phyloP scores from a whole-genome alignment of 35 echinoderm and acorn worm species.

The Anneissia japonica region DNA sequence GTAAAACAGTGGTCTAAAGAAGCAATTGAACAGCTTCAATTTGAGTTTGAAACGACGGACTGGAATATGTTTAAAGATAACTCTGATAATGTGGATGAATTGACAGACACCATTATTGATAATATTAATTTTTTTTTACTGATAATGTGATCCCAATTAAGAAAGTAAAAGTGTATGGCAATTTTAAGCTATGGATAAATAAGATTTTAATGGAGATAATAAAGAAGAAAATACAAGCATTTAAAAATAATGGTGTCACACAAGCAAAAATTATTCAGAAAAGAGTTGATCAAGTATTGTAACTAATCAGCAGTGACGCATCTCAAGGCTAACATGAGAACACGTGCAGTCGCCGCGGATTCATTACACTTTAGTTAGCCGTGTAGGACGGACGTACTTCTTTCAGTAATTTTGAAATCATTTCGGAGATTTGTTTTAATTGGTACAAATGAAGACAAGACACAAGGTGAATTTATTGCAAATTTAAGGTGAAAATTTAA shows the following conservation, averaged over 20 bases:
- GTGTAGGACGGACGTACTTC: too few species aligned
- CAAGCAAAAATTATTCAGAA: conserved; percentile 36
- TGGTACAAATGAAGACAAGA: too few species aligned
- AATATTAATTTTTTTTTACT: conserved; percentile 52
- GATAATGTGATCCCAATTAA: conserved; percentile 24
- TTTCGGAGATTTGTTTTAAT: too few species aligned
- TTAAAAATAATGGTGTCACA: conserved; percentile 10
- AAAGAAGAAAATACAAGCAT: conserved; percentile 30
- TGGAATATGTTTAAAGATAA: conserved; percentile 32
- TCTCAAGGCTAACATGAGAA: too few species aligned
- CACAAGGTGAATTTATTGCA: too few species aligned
- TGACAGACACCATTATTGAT: conserved; percentile 18
- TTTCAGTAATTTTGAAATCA: too few species aligned
- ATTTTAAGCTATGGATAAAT: conserved; percentile 58
- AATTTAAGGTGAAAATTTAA: too few species aligned
- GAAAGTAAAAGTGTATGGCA: conserved; percentile 36
- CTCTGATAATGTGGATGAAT: conserved; percentile 7
- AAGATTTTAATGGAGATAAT: conserved; percentile 36
- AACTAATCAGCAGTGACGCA: too few species aligned
- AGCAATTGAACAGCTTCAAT: too few species aligned
- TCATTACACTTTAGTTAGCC: too few species aligned
- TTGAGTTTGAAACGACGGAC: conserved; percentile 11
- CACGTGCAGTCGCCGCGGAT: too few species aligned
- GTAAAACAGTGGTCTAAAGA: conserved; percentile 27
- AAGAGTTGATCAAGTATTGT: neutral